Percentiles rank a stretch among this genome's conserved stretches.
Conservation (phyloP, 2,797 vertebrate genomes). For the Rhinogobio ventralis region DNA sequence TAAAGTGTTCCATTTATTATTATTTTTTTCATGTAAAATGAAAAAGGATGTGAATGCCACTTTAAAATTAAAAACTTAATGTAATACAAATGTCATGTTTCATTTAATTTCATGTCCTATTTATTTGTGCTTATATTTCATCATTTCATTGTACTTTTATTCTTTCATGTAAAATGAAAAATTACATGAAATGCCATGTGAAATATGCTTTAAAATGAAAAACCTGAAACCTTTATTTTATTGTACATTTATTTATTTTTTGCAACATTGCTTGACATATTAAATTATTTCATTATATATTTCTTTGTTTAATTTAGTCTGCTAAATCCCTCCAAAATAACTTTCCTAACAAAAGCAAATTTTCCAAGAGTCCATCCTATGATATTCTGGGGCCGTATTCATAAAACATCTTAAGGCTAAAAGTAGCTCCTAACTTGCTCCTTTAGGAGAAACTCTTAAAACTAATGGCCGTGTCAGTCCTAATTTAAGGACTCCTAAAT, state of each 20-base stretch:
- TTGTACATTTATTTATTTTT: not conserved
- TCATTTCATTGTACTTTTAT: not conserved
- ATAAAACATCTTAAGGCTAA: no score
- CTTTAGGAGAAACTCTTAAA: no score
- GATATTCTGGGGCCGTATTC: not conserved
- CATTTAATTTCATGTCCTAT: no score
- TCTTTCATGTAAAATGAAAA: not conserved
- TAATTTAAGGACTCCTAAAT: no score
- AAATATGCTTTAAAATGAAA: not conserved
- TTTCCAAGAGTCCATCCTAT: not conserved
- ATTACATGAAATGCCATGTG: not conserved
- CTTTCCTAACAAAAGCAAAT: not conserved
- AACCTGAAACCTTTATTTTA: not conserved
- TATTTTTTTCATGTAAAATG: no score
- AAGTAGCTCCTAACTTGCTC: no score
- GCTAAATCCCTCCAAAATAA: not conserved
- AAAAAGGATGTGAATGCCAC: no score
- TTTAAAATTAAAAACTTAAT: no score
- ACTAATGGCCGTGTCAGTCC: no score
- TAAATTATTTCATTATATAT: not conserved
- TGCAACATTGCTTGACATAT: not conserved
- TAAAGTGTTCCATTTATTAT: no score
- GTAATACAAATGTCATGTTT: no score
- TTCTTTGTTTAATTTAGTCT: not conserved
- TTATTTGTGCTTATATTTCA: no score